Base-by-base conservation (phyloP, 2,113 vertebrate genomes). In the Dunckerocampus dactyliophorus region DNA sequence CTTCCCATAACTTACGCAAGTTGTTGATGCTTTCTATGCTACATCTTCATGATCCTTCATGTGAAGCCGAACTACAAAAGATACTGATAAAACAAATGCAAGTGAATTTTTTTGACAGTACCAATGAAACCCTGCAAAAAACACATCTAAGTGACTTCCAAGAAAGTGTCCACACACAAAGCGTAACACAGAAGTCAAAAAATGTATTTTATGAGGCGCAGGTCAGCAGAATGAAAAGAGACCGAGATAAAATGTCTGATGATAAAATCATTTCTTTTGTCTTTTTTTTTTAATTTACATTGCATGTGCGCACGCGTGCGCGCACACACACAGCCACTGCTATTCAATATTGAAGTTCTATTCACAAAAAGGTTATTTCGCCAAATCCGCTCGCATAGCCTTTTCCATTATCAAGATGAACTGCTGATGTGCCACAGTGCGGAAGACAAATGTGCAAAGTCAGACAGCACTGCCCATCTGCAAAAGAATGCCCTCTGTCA, bases 351-450 rank as follows among this genome's bases (percentile, higher is more conserved):
- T 55, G 59, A 77, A 76, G 82, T 80, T 63, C 67, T 75, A 75
- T 75, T 82, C 81, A 85, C 81, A 77, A 86, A 87, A 34, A 78
- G 77, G 73, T 79, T 86, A 77, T 85, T 84, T 83, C 60, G 60
- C 64, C 50, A 79, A 82, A 85, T 81, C 74, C n/a, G 70, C 81
- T 75, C 77, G 39, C 80, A 70, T 68, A 72, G 79, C 62, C 75
- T 75, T 82, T 85, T 87, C 66, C 19, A 19, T 83, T 80, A 85
- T 88, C 78, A 82, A 81, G 80, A 84, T 84, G 81, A 85, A 85
- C 82, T 75, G 71, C 88, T 78, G 82, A 81, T 81, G 77, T 75
- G 70, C 39, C 72, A 69, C 63, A 42, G 64, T 48, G 74, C 65
- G 64, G 65, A 75, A 75, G 75, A 81, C 75, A 79, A 86, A 87